Evolutionary conservation across 2,888 invertebrate species (phyloP).

Genomic region (Pandemis corylana): DNA sequence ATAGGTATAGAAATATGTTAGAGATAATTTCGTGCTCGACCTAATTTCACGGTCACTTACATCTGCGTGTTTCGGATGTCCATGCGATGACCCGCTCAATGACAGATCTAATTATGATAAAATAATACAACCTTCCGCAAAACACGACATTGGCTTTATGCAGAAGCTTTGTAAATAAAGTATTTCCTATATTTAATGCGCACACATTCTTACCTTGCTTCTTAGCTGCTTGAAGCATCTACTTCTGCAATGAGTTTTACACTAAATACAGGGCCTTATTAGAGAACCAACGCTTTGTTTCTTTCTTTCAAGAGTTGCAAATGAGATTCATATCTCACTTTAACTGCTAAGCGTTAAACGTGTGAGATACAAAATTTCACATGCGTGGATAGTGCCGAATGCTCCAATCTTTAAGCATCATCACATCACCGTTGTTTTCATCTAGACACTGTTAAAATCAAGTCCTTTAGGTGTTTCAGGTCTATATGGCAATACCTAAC

Average conservation of each 20-base stretch:
- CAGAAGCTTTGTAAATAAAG: conserved; percentile 4
- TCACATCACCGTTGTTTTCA: too few species aligned
- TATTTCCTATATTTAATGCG: not conserved
- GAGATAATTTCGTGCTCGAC: conserved; percentile 42
- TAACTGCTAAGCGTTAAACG: not conserved
- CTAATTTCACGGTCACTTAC: conserved; percentile 73
- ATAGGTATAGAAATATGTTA: conserved; percentile 8
- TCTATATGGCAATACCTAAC: too few species aligned
- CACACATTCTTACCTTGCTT: not conserved
- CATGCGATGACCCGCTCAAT: conserved; percentile 58
- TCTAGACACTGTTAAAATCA: too few species aligned
- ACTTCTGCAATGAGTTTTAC: too few species aligned
- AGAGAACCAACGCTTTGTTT: too few species aligned
- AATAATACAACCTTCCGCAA: conserved; percentile 45
- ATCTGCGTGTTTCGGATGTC: conserved; percentile 56
- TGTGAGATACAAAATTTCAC: too few species aligned
- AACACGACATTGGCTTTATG: conserved; percentile 36
- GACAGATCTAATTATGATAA: conserved; percentile 70
- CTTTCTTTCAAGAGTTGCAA: too few species aligned
- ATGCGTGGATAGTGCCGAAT: too few species aligned
- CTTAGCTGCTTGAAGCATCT: too few species aligned
- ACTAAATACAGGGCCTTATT: too few species aligned
- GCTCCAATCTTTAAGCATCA: too few species aligned
- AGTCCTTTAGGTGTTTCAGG: too few species aligned
- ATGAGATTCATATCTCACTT: not conserved